These are phyloP conservation scores for Argentina silus DNA, from an alignment of 2,797 vertebrate genomes.

Conservation along the genomic window DNA sequence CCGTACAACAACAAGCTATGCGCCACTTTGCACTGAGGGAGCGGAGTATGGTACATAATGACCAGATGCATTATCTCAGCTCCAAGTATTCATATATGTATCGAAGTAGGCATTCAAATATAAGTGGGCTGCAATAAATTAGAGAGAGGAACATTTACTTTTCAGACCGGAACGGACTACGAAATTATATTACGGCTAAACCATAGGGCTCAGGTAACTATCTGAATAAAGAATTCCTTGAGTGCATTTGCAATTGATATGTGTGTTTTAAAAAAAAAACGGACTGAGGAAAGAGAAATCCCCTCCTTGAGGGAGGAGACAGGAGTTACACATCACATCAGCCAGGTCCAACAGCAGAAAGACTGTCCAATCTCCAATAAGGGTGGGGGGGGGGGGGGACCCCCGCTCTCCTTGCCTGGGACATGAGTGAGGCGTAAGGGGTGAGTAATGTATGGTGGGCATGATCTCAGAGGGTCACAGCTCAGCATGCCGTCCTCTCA, in stretches of 20 bases:
- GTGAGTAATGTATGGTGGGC: constrained; percentile 66
- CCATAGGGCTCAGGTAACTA: background rate
- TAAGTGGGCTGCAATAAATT: too few species aligned
- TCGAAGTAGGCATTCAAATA: too few species aligned
- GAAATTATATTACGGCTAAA: background rate
- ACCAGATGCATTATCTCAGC: too few species aligned
- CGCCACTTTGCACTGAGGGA: background rate
- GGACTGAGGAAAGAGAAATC: too few species aligned
- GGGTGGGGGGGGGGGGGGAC: background rate
- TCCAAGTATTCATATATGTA: too few species aligned
- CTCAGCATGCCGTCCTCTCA: constrained; percentile 57
- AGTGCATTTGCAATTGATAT: background rate
- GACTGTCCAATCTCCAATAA: background rate
- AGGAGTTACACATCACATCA: background rate
- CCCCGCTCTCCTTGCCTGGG: constrained; percentile 12
- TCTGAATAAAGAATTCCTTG: background rate
- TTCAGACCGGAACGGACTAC: background rate
- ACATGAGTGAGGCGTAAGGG: background rate
- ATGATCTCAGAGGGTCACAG: constrained; percentile 66
- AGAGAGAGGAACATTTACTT: too few species aligned
- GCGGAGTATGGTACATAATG: background rate
- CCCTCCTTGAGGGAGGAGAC: background rate
- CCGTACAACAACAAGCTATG: background rate
- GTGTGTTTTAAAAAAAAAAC: too few species aligned
- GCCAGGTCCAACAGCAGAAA: background rate